Base-by-base conservation (phyloP, 2,888 invertebrate species). In the Dynastes hyllus region DNA sequence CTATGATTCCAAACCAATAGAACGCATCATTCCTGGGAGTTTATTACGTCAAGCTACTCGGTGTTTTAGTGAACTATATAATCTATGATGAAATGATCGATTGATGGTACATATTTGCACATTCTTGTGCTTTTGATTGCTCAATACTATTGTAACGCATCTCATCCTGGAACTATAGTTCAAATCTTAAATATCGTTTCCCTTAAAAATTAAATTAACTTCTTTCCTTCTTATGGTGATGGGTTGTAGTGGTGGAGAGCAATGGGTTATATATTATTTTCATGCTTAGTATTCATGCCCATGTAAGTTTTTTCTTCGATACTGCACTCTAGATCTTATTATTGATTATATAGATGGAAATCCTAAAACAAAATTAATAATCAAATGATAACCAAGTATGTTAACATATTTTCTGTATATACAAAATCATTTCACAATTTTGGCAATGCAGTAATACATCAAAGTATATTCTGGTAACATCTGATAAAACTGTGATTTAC, bases 211-310 rank as follows among this genome's bases (percentile, higher is more conserved):
- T 5, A 45, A 45, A 45, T 45, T 45, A 45, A 45, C 6, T 11
- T 45, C 45, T 45, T 45, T 45, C 11, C 45, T 45, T 45, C 45
- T 67, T 67, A 16, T 78, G 71, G 71, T 71, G 78, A 71, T 78
- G 78, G 73, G 71, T 73, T 78, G 70, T 78, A 71, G 78, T 78
- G 78, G 78, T 78, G 78, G 78, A 78, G 73, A 78, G 78, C 78
- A 61, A 65, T 73, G 78, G 78, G 73, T 71, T 73, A 75, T 8
- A 8, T 40, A 75, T 61, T 45, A 45, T 75, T 16, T 51, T 67
- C 22, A 69, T 51, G 50, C 51, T 67, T 69, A 51, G n/a, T 51
- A n/a, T 45, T 45, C 40, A 40, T 51, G 3, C 45, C 6, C 61
- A 29, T 50, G 45, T 51, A 69, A 13, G 13, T 22, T 58, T 58